These are phyloP conservation scores for Varanus salvator DNA, from an alignment of 2,113 vertebrate genomes.

Conservation along the genomic window DNA sequence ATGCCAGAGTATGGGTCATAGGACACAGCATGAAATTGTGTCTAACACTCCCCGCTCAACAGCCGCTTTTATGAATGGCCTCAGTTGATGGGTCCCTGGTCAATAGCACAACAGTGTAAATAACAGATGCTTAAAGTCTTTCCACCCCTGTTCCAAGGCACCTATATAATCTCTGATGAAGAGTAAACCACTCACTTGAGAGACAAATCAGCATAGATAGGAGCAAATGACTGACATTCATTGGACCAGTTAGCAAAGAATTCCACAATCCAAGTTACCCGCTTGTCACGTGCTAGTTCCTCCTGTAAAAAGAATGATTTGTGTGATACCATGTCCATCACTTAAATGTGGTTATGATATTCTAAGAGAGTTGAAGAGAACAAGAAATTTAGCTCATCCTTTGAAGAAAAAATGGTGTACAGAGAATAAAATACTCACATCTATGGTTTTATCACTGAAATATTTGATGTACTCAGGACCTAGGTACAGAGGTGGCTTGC, in stretches of 20 bases:
- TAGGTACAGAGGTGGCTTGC: conserved; percentile 93
- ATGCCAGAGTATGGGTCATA: not conserved
- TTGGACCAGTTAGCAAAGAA: conserved; percentile 97
- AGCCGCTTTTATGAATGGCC: not conserved
- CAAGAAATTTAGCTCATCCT: not conserved
- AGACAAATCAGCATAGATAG: conserved; percentile 91
- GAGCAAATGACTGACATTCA: conserved; percentile 94
- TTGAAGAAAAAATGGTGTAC: not conserved
- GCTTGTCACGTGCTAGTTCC: conserved; percentile 87
- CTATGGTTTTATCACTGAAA: conserved; percentile 94
- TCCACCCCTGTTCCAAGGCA: not conserved
- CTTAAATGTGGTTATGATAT: not conserved
- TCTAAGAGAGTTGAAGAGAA: not conserved
- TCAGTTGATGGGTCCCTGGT: not conserved
- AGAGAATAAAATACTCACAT: conserved; percentile 80
- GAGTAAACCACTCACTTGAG: conserved; percentile 83
- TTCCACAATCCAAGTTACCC: conserved; percentile 92
- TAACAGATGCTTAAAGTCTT: not conserved
- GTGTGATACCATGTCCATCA: not conserved
- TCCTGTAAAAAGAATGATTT: conserved; percentile 77
- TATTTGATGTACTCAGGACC: conserved; percentile 97
- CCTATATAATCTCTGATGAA: fast-evolving
- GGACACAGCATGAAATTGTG: no score
- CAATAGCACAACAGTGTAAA: not conserved
- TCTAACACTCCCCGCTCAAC: not conserved